Percentiles rank a stretch among this genome's conserved stretches.
Evolutionary conservation across 1,140 invertebrate genomes (phyloP).

Genomic region (Ceratina japonica): DNA sequence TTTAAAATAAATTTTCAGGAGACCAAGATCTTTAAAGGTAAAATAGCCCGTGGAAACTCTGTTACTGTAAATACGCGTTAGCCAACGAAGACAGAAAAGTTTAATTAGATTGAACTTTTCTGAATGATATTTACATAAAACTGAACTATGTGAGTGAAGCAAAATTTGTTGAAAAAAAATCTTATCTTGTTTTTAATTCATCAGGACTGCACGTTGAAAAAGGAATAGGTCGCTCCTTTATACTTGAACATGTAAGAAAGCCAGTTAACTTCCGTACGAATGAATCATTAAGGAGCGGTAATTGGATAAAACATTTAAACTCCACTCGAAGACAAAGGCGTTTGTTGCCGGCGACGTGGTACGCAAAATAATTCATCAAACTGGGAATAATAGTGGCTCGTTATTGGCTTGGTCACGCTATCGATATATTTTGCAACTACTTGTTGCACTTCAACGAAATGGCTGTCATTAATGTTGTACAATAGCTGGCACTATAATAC

Average conservation of each 20-base stretch:
- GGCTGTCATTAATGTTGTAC: slow-evolving; percentile 37
- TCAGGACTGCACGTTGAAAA: too few species aligned
- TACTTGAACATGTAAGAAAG: too few species aligned
- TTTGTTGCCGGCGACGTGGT: too few species aligned
- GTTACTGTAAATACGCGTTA: neutral
- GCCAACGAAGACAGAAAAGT: neutral
- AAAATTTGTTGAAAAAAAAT: neutral
- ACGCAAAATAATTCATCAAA: neutral
- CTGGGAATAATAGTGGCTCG: slow-evolving; percentile 7
- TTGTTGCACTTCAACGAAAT: slow-evolving; percentile 53
- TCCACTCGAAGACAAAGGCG: too few species aligned
- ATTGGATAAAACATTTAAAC: too few species aligned
- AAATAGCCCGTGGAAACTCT: neutral
- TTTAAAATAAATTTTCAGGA: neutral
- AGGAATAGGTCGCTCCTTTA: too few species aligned
- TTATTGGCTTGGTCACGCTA: slow-evolving; percentile 32
- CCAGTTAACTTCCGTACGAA: too few species aligned
- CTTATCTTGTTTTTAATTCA: too few species aligned
- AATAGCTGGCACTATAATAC: neutral
- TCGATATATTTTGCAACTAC: slow-evolving; percentile 56
- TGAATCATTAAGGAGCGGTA: too few species aligned
- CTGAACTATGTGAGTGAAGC: neutral
- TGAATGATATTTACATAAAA: neutral
- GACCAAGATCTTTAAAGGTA: neutral
- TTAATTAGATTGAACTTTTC: slow-evolving; percentile 1